Evolutionary conservation across 2,113 vertebrate genomes (phyloP), one percentile per base, ranked within the genome.

Genomic region (Tapirus terrestris): DNA sequence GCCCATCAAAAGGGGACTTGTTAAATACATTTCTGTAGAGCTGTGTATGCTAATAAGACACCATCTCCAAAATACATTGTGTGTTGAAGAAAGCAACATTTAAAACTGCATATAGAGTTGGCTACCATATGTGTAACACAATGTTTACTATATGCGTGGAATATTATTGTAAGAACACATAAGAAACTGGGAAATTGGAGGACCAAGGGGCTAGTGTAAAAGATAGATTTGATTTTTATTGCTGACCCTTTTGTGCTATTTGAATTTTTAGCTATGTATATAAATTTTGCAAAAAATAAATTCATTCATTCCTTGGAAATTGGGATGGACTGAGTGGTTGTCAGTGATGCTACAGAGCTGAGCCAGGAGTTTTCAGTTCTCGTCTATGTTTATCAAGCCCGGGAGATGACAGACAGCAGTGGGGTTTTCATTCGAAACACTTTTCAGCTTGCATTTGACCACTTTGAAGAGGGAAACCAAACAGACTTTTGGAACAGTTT

Each of bases 401-500:
- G 0, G 58, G 76, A 85, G 86, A 68, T 94, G 97, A 95, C 94
- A 91, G 96, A 79, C 79, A 97, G 96, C 39, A 48, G 89, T 18
- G 65, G 29, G 1, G 23, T 96, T 98, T 94, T 72, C 27, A 29
- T 77, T 18, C 1, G 17, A 96, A 95, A 97, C 36, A 25, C 36
- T 95, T 61, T 97, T 89, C 91, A 97, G 72, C 20, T 94, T 93
- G 84, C 84, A 84, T 97, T 92, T 94, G 68, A 48, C 63, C 93
- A 45, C 27, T 82, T 88, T 95, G 67, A 98, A 92, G 58, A 60
- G 6, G 60, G 56, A 98, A 98, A 94, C 13, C 90, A 53, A 65
- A 97, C 77, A 93, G 86, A 89, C 7, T 93, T 80, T 84, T 89
- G 89, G 73, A 98, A 93, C 20, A 39, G 3, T 85, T 98, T 96